Conservation (phyloP, 2,797 vertebrate genomes). For the Loriculus beryllinus region DNA sequence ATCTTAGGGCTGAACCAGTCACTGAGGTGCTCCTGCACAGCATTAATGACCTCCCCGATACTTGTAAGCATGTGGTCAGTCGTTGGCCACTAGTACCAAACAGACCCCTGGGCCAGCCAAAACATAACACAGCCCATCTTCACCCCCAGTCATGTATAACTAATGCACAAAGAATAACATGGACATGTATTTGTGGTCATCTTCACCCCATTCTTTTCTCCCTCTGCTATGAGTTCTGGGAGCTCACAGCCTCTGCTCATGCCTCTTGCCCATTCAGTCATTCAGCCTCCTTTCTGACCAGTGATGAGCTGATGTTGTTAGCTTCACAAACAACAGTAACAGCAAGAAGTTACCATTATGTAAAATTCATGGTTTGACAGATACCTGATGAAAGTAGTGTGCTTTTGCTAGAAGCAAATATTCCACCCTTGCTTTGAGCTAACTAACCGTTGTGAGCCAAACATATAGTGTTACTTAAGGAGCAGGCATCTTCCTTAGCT, state of each 20-base stretch:
- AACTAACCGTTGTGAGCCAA: neutral
- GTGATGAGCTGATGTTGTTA: accelerated
- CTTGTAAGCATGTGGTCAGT: neutral
- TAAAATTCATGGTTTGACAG: neutral
- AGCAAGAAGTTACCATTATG: neutral
- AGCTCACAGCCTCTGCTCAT: neutral
- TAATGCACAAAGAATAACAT: neutral
- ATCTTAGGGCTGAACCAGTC: neutral
- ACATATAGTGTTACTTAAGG: neutral
- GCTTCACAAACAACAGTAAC: neutral
- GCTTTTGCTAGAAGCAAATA: neutral
- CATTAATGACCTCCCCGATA: neutral
- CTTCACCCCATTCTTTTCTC: neutral
- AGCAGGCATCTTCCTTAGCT: neutral
- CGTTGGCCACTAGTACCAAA: neutral
- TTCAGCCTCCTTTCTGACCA: neutral
- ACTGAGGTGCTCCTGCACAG: neutral
- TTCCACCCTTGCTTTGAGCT: neutral
- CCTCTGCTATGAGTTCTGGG: neutral
- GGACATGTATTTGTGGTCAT: neutral
- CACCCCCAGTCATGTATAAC: neutral
- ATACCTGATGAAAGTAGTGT: neutral
- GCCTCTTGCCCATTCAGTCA: accelerated
- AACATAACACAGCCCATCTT: accelerated
- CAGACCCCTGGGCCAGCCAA: neutral